Evolutionary conservation across 2,797 vertebrate genomes (phyloP).

Genomic region (Aselliscus stoliczkanus): DNA sequence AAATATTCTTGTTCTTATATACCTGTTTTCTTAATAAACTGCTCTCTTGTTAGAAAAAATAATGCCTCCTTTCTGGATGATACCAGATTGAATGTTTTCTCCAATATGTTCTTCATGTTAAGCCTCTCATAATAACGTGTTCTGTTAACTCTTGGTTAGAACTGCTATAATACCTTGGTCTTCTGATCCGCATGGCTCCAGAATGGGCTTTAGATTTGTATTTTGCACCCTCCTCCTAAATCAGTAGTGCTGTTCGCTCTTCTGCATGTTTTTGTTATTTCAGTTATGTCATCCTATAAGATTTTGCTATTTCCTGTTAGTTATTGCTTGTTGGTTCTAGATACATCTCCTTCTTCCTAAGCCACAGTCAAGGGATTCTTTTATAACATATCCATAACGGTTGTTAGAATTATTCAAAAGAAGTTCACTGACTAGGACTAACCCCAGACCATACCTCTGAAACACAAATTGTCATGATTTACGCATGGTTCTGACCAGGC

Average conservation of each 20-base stretch:
- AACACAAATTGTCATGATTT: not conserved
- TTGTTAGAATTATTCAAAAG: not conserved
- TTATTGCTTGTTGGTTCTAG: not conserved
- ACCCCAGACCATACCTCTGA: not conserved
- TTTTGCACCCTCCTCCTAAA: not conserved
- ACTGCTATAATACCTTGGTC: not conserved
- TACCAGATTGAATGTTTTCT: not conserved
- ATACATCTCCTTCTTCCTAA: not conserved
- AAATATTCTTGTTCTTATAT: not conserved
- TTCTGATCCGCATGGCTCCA: not conserved
- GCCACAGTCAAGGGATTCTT: not conserved
- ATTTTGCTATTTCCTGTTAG: not conserved
- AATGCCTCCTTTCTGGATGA: not conserved
- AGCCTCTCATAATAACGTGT: not conserved
- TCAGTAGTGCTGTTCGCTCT: not conserved
- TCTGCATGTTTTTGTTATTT: not conserved
- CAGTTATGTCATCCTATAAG: not conserved
- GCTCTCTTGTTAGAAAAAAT: not conserved
- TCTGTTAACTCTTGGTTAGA: not conserved
- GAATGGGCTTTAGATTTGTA: not conserved
- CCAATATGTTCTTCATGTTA: not conserved
- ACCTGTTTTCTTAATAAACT: not conserved
- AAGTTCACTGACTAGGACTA: not conserved
- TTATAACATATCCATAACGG: not conserved
- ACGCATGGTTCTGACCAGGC: not conserved